These are phyloP conservation scores for Labeo calbasu DNA, from an alignment of 2,797 vertebrate species.

Conservation along the genomic window DNA sequence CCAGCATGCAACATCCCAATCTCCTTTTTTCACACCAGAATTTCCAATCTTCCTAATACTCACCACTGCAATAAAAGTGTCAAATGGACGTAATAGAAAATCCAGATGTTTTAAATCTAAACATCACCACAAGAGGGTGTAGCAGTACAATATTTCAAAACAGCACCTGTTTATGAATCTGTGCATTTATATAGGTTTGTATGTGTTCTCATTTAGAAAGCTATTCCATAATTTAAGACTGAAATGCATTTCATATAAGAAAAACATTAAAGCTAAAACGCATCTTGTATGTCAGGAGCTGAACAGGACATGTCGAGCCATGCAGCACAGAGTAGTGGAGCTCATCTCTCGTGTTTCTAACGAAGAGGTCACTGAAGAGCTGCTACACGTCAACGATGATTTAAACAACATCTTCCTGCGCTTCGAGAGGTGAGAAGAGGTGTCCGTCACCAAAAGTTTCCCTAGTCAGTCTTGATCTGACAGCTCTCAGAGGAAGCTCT, in stretches of 20 bases:
- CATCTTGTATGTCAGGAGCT: slow-evolving; percentile 80
- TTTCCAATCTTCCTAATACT: neutral
- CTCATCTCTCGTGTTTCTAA: slow-evolving; percentile 95
- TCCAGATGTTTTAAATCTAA: neutral
- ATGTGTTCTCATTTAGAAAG: neutral
- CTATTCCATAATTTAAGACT: neutral
- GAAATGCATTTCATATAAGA: neutral
- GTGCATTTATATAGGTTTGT: neutral
- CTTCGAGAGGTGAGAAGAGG: slow-evolving; percentile 86
- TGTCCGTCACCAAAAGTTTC: neutral
- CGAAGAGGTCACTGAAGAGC: slow-evolving; percentile 94
- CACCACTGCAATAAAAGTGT: neutral
- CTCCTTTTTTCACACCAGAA: neutral
- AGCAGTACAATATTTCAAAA: slow-evolving; percentile 14
- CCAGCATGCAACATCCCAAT: neutral
- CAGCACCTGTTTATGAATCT: neutral
- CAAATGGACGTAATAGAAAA: neutral
- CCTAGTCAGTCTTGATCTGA: neutral
- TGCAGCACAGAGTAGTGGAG: slow-evolving; percentile 95
- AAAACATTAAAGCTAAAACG: neutral
- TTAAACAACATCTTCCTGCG: slow-evolving; percentile 97
- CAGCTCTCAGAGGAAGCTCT: neutral
- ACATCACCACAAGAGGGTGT: slow-evolving; percentile 71
- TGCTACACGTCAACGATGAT: slow-evolving; percentile 95
- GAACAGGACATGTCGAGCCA: slow-evolving; percentile 94